Percentiles rank a stretch among this genome's conserved stretches.
phyloP scores from a whole-genome alignment of 2,797 vertebrate genomes.

The Artibeus jamaicensis region DNA sequence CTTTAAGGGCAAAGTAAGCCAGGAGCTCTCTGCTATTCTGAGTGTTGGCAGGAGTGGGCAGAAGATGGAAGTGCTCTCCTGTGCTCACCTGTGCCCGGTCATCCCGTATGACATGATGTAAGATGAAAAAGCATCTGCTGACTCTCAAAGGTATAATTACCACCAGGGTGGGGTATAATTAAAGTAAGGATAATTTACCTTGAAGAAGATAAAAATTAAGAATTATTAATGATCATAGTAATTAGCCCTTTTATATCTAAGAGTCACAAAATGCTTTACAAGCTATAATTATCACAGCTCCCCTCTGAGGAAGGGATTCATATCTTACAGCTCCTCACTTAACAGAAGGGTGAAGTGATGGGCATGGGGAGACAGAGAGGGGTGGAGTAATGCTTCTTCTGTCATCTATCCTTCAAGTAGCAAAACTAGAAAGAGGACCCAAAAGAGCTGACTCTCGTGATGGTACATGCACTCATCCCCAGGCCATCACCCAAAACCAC shows the following conservation, averaged over 20 bases:
- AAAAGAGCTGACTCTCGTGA: constrained; percentile 31
- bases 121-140: constrained; percentile 77
- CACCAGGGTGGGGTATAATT: constrained; percentile 78
- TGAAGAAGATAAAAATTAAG: constrained; percentile 80
- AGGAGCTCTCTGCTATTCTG: not conserved
- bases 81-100: not conserved
- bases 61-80: not conserved
- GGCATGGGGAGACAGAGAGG: not conserved
- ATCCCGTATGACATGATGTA: constrained; percentile 54
- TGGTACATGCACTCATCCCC: not conserved
- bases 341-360: constrained; percentile 56
- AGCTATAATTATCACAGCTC: constrained; percentile 79
- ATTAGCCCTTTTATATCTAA: constrained; percentile 67
- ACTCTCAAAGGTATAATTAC: constrained; percentile 81
- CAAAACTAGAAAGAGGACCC: constrained; percentile 42
- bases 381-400: constrained; percentile 28
- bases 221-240: constrained; percentile 69
- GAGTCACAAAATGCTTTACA: constrained; percentile 76
- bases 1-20: not conserved
- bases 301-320: constrained; percentile 69
- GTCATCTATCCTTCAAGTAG: constrained; percentile 40
- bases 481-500: not conserved
- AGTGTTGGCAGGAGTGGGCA: not conserved
- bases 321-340: constrained; percentile 57
- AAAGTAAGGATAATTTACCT: constrained; percentile 75